Evolutionary conservation across 1,140 invertebrate genomes (phyloP), one percentile per base, ranked within the genome.

Genomic region (Scaptomyza graminum): DNA sequence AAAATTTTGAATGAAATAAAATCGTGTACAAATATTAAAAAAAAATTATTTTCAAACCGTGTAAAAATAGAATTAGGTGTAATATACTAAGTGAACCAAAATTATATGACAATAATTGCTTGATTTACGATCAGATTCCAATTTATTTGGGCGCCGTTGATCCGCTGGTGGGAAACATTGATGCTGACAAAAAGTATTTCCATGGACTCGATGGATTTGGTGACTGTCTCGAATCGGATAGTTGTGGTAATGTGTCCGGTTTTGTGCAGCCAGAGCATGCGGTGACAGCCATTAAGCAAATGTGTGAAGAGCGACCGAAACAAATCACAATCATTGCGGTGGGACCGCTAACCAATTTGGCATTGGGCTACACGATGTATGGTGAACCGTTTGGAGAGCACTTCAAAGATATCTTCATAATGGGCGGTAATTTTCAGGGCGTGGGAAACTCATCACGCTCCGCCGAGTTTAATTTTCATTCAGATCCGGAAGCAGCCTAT

Each of bases 401-500:
- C 44, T 90, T 96, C 0, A 94, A 95, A 74, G 93, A 94, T 49
- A 90, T 96, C 50, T 94, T 93, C 64, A 93, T 96, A 1, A 96
- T 97, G 95, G 96, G 96, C 41, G 96, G 96, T 71, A 97, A 96
- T 92, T 92, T 93, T 69, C 93, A 93, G 64, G 95, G 95, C 16
- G 92, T 94, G 63, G 96, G 96, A 9, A 96, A 96, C 87, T 92
- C 93, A n/a, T 94, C 94, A 16, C 78, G 93, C 0, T 92, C 94
- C 46, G 95, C 95, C 7, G 96, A 97, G 91, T 97, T 96, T 80
- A 97, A 97, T 92, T 97, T 97, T 83, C 93, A 93, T 56, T 90
- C 90, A 15, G 96, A 97, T 92, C 96, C 96, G 0, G 96, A 97
- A 92, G 95, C 96, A 25, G 96, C 95, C 0, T 93, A 94, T 81